Percentiles rank a stretch among this genome's conserved stretches.
Evolutionary conservation across 2,797 vertebrate genomes (phyloP).

Genomic region (Acipenser oxyrinchus): DNA sequence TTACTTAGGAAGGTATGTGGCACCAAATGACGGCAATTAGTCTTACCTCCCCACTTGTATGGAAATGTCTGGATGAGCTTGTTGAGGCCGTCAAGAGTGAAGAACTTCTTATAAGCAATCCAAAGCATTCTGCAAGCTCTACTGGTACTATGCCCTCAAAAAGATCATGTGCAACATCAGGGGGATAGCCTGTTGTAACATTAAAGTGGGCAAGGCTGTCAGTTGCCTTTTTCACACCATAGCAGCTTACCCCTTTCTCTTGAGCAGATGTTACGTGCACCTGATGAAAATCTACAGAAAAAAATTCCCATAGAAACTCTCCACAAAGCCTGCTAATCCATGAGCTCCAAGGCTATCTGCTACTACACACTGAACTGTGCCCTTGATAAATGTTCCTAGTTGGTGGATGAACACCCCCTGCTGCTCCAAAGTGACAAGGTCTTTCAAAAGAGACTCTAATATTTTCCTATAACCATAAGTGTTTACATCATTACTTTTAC

Average conservation of each 20-base stretch:
- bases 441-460: background rate
- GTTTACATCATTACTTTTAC: background rate
- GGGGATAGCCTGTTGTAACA: constrained; percentile 12
- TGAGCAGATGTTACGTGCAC: constrained; percentile 2
- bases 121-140: constrained; percentile 14
- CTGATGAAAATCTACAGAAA: constrained; percentile 22
- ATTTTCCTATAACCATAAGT: background rate
- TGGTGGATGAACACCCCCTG: background rate
- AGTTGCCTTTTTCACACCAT: constrained; percentile 18
- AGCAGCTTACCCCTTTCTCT: constrained; percentile 3
- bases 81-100: constrained; percentile 15
- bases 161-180: constrained; percentile 19
- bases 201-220: constrained; percentile 19
- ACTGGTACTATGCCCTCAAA: constrained; percentile 2
- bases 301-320: constrained; percentile 25
- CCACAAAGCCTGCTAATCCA: constrained; percentile 21
- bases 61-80: background rate
- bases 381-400: background rate
- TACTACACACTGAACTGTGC: constrained; percentile 27
- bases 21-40: constrained; percentile 15
- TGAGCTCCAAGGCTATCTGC: constrained; percentile 24
- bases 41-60: constrained; percentile 8
- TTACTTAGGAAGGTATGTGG: constrained; percentile 7
- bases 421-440: background rate
- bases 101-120: constrained; percentile 15